Conservation (phyloP, 2,113 vertebrate genomes). For the Micromys minutus region DNA sequence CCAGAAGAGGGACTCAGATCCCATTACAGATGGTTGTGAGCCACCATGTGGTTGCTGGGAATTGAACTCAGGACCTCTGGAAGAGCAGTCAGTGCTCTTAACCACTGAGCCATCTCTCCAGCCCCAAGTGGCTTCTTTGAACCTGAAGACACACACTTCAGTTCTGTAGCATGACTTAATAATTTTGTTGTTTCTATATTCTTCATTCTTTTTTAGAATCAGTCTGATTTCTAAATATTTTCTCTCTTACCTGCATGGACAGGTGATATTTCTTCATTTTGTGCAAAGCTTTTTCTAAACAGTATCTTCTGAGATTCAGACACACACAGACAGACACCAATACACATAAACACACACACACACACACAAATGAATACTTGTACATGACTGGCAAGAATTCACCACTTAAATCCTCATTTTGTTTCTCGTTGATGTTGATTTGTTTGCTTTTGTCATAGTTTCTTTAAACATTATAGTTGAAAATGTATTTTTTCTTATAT, state of each 20-base stretch:
- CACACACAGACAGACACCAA: background rate
- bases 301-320: background rate
- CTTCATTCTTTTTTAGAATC: slow-evolving; percentile 13
- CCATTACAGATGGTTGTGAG: too few species aligned
- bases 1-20: too few species aligned
- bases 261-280: background rate
- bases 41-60: too few species aligned
- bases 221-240: background rate
- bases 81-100: too few species aligned
- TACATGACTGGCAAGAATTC: background rate
- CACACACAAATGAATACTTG: background rate
- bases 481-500: background rate
- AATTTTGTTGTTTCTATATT: slow-evolving; percentile 5
- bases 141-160: background rate
- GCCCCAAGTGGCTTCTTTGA: slow-evolving; percentile 36
- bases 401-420: background rate
- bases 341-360: background rate
- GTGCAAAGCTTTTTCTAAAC: background rate
- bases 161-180: background rate
- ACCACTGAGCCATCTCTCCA: too few species aligned
- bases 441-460: background rate
- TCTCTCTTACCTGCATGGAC: background rate
- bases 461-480: background rate
- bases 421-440: background rate
- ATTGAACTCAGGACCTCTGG: too few species aligned